Base-by-base conservation (phyloP, 2,888 invertebrate species). In the Lacanobia wlatinum region DNA sequence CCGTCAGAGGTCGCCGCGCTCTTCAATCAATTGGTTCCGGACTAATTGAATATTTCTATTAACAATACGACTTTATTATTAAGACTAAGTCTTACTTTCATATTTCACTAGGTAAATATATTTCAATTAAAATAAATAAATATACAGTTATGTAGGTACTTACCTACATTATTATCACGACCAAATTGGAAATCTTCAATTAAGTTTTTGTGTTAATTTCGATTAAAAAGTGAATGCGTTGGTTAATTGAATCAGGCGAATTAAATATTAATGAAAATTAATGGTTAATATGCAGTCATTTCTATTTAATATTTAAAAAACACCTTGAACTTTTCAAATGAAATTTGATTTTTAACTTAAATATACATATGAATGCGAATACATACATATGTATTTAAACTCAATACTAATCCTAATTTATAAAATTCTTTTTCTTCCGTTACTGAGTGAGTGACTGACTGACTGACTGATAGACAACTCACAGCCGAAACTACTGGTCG, bases 21-120 rank as follows among this genome's bases (percentile, higher is more conserved):
- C 52, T 62, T 69, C 65, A 63, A 72, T 73, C 86, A 80, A 80
- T 86, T 72, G 64, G 80, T 85, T 85, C 83, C 77, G 76, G 74
- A 78, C 68, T 80, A 73, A 80, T 76, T 82, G 23, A 18, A 70
- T 77, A 83, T 79, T 74, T 70, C 75, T 63, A 68, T 73, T 78
- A 46, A 70, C 40, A 70, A 58, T 58, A 56, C 48, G 21, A 53
- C 48, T 52, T 71, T 60, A 59, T 46, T 21, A 62, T 53, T 0
- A 58, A 16, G 53, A 61, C 63, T 53, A 18, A 40, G 14, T 48
- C 53, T 61, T 50, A 52, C 64, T 65, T 63, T 55, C 21, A 18
- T 53, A 59, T 34, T 59, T 34, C 1, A 46, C 52, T 38, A 28
- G 38, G 34, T 46, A 21, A n/a, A 28, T 28, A 28, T 28, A 28